Conservation (phyloP, 2,113 vertebrate species). For the Lagenorhynchus albirostris region DNA sequence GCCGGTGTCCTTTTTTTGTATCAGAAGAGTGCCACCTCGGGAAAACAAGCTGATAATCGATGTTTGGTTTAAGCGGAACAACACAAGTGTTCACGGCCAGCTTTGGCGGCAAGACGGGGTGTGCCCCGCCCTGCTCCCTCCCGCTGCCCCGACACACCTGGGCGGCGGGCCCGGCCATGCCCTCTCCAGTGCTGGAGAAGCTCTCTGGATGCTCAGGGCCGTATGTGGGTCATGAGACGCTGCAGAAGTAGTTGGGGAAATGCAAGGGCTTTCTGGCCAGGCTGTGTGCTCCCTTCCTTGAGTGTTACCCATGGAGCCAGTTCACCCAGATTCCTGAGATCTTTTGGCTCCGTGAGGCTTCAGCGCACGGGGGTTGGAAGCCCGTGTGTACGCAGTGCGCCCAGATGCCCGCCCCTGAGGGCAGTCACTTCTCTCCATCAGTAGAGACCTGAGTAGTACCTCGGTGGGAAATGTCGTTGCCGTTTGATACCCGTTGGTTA, state of each 20-base stretch:
- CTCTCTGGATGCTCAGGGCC: neutral
- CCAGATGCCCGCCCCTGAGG: accelerated
- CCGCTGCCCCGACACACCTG: accelerated
- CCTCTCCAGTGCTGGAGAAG: neutral
- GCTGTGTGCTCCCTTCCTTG: neutral
- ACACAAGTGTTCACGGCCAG: neutral
- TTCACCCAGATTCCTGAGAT: neutral
- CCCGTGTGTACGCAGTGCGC: neutral
- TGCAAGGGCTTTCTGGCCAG: neutral
- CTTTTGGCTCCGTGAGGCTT: neutral
- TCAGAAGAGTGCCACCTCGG: neutral
- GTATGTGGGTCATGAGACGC: neutral
- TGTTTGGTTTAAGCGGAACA: neutral
- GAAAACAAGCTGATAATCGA: neutral
- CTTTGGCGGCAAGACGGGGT: accelerated
- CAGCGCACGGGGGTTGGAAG: neutral
- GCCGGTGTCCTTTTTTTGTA: neutral
- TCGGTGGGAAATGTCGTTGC: neutral
- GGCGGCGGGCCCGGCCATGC: accelerated
- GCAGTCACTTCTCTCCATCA: neutral
- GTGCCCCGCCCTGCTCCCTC: neutral
- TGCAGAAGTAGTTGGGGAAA: constrained; percentile 36
- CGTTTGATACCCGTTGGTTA: neutral
- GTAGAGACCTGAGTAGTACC: too few relatives aligned
- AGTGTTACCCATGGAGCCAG: neutral